Evolutionary conservation across 2,113 vertebrate species (phyloP).

Genomic region (Sterrhoptilus dennistouni): DNA sequence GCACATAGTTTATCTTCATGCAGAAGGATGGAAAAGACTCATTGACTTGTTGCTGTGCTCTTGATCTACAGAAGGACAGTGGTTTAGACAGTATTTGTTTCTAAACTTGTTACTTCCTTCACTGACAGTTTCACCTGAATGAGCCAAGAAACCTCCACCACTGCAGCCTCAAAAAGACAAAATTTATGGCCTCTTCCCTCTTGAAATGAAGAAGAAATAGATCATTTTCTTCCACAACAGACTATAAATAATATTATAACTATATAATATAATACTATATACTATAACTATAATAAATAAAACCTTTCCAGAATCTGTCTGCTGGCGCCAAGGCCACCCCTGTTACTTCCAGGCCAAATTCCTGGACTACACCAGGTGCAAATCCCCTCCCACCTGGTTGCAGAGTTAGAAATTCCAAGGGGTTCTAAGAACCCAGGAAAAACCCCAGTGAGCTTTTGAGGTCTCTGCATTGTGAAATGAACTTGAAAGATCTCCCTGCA

Average conservation of each 20-base stretch:
- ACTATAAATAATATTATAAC: too few relatives aligned
- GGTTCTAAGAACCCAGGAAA: neutral
- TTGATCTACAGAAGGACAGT: neutral
- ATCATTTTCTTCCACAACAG: neutral
- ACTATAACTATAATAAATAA: too few relatives aligned
- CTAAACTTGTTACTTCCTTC: neutral
- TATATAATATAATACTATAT: too few relatives aligned
- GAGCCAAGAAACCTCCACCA: neutral
- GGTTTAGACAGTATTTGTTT: neutral
- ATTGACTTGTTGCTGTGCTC: neutral
- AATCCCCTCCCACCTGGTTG: neutral
- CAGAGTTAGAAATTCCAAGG: neutral
- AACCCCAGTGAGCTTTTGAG: neutral
- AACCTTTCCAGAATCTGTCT: neutral
- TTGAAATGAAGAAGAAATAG: neutral
- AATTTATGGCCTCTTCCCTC: neutral
- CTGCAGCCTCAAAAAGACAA: neutral
- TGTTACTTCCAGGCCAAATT: neutral
- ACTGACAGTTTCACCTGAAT: neutral
- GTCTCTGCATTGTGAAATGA: neutral
- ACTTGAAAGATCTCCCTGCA: neutral
- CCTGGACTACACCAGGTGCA: neutral
- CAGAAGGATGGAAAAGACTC: neutral
- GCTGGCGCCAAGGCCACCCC: neutral
- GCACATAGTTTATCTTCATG: rapidly evolving